Evolutionary conservation across 2,797 vertebrate species (phyloP), one percentile per base, ranked within the genome.

Genomic region (Typhlichthys eigenmanni): DNA sequence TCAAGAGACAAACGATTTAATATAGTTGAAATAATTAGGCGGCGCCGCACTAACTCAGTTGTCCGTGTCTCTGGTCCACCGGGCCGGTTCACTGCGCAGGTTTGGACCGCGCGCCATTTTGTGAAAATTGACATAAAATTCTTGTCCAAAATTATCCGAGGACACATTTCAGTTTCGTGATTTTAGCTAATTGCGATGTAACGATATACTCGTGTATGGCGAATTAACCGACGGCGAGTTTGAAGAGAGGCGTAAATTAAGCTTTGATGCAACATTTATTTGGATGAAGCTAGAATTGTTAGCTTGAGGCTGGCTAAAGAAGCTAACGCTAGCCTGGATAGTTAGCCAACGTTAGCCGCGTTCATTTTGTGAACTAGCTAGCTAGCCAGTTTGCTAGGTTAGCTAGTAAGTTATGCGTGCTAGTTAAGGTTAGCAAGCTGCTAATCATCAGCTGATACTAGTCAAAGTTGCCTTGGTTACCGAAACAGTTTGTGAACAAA

Each of bases 51-150:
- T 83, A 76, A 87, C 81, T 83, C 81, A 77, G 89, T 88, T 89
- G 90, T 92, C 90, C 89, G 90, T 79, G 90, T 92, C 90, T 91
- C 87, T 91, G 92, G 88, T 92, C 92, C 89, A 87, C 92, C 92
- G 95, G 93, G 93, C 94, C 93, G 94, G 89, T 93, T 93, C 92
- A 95, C 95, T 96, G 94, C 95, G 95, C 96, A 97, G 95, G 92
- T 95, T 94, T 93, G 94, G 94, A 95, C 94, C 94, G 95, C 95
- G 96, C 96, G 95, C 95, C 96, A 98, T 98, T 97, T 98, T 98
- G 95, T 96, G 94, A 94, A 92, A 94, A 94, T 92, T 94, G 87
- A 94, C 92, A 91, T 87, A 94, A 94, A 91, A 87, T 87, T 89
- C 83, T 83, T 87, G 71, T 87, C 89, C 85, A 84, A 91, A 90